Evolutionary conservation across 1,140 invertebrate genomes (phyloP).

Genomic region (Pseudobourletiella spinata): DNA sequence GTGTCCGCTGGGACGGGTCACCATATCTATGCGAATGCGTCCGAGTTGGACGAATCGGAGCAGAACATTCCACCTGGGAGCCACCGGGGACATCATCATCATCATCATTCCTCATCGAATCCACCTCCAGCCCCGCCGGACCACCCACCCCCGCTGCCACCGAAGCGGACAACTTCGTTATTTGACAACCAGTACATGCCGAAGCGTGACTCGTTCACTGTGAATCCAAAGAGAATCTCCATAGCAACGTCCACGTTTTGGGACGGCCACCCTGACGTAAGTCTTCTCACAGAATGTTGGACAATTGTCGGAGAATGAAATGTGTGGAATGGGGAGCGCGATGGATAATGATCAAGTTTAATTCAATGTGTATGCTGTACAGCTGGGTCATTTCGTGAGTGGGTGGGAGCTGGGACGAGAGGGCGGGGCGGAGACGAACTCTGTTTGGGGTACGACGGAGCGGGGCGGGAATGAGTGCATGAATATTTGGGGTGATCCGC

Average conservation of each 20-base stretch:
- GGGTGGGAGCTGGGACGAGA: constrained; percentile 23
- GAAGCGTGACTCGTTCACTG: constrained; percentile 10
- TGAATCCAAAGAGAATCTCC: constrained; percentile 31
- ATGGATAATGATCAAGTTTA: neutral
- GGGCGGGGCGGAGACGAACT: neutral
- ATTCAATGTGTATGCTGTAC: neutral
- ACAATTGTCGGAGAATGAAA: too few relatives aligned
- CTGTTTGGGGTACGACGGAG: constrained; percentile 1
- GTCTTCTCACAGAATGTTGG: too few relatives aligned
- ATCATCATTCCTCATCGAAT: too few relatives aligned
- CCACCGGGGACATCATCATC: too few relatives aligned
- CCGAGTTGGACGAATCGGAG: neutral
- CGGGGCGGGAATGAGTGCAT: constrained; percentile 11
- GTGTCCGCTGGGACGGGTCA: constrained; percentile 2
- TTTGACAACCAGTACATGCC: neutral
- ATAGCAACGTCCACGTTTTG: constrained; percentile 31
- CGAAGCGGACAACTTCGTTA: constrained; percentile 24
- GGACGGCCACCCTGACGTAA: constrained; percentile 30
- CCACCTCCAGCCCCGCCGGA: constrained; percentile 11
- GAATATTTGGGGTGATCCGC: constrained; percentile 35
- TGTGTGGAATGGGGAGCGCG: neutral
- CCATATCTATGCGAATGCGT: neutral
- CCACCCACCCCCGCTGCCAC: constrained; percentile 17
- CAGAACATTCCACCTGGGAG: neutral
- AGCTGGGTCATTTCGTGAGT: constrained; percentile 26